phyloP scores from a whole-genome alignment of 2,797 vertebrate species.

The Pangasius djambal region DNA sequence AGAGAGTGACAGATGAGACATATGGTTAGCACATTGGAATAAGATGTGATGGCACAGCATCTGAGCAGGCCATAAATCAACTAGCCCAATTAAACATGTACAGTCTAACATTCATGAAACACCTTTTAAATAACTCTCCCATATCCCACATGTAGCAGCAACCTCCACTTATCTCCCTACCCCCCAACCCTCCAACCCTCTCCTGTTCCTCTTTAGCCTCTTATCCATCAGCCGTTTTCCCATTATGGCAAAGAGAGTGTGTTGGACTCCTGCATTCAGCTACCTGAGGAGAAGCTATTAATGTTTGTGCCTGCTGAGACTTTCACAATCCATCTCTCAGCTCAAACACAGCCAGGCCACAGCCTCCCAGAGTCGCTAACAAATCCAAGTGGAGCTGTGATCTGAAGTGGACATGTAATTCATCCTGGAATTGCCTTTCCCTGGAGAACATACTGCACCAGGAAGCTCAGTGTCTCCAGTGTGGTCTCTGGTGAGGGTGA shows the following conservation, averaged over 20 bases:
- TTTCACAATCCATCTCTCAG: slow-evolving; percentile 33
- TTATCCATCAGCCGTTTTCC: slow-evolving; percentile 39
- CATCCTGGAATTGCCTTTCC: slow-evolving; percentile 32
- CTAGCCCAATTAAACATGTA: slow-evolving; percentile 13
- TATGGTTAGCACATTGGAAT: slow-evolving; percentile 12
- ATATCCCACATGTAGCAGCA: background rate
- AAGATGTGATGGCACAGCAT: slow-evolving; percentile 29
- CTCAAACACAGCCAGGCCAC: slow-evolving; percentile 1
- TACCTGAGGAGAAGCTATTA: slow-evolving; percentile 44
- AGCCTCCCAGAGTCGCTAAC: slow-evolving; percentile 30
- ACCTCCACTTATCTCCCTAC: slow-evolving; percentile 7
- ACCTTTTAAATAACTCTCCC: slow-evolving; percentile 8
- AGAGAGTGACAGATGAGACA: slow-evolving; percentile 15
- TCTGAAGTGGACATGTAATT: slow-evolving; percentile 33
- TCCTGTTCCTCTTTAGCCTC: slow-evolving; percentile 24
- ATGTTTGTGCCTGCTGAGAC: slow-evolving; percentile 30
- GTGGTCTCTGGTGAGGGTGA: slow-evolving; percentile 6
- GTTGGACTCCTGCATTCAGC: slow-evolving; percentile 39
- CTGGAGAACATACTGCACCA: slow-evolving; percentile 36
- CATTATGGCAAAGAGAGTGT: slow-evolving; percentile 24
- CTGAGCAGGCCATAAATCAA: slow-evolving; percentile 29
- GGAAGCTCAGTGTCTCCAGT: slow-evolving; percentile 2
- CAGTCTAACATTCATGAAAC: slow-evolving; percentile 11
- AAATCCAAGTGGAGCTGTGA: slow-evolving; percentile 35
- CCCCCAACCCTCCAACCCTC: background rate